Conservation (phyloP, 2,113 vertebrate species). For the Cisticola juncidis region DNA sequence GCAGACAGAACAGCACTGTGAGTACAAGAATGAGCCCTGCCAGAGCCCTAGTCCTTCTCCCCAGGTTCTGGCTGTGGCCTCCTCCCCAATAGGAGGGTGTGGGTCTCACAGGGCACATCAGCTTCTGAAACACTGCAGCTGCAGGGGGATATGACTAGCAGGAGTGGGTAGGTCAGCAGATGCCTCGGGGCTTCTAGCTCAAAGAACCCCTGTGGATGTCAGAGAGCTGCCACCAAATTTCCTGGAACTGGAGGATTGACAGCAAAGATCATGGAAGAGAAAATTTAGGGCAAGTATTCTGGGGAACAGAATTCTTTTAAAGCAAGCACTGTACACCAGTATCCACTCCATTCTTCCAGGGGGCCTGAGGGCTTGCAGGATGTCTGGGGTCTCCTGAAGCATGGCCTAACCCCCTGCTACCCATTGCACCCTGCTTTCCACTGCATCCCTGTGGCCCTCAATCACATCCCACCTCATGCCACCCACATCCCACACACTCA, state of each 20-base stretch:
- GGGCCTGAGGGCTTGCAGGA: neutral
- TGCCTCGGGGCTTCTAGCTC: neutral
- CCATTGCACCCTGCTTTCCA: neutral
- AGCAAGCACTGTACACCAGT: fast-evolving
- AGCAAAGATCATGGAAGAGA: neutral
- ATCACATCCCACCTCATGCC: neutral
- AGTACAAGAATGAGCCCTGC: neutral
- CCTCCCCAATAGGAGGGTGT: neutral
- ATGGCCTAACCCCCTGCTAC: neutral
- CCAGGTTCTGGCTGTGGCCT: fast-evolving
- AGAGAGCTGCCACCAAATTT: neutral
- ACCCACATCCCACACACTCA: neutral
- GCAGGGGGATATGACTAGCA: neutral
- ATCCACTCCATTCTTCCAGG: neutral
- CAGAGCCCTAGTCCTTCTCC: neutral
- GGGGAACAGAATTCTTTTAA: neutral
- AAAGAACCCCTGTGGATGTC: neutral
- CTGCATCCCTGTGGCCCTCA: neutral
- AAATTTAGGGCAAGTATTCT: neutral
- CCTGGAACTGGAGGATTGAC: neutral
- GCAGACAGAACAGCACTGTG: neutral
- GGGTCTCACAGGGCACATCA: neutral
- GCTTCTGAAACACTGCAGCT: neutral
- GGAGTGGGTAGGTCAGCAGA: neutral
- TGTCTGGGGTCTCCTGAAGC: neutral